These are phyloP conservation scores for Chlamydotis undulata DNA, from an alignment of 2,113 vertebrate genomes.

Conservation along the genomic window DNA sequence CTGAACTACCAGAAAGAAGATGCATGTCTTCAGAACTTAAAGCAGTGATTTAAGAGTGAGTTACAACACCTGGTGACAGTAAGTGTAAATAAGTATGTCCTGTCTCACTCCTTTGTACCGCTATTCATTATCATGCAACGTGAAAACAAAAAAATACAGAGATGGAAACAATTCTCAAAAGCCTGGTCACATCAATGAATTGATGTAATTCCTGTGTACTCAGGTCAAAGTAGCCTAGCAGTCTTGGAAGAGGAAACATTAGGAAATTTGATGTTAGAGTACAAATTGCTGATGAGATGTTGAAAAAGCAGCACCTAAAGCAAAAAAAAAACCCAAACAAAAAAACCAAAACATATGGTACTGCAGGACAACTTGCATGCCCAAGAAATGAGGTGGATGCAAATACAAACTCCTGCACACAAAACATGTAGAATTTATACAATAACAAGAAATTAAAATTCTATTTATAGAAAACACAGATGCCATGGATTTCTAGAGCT, in stretches of 20 bases:
- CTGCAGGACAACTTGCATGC: not conserved
- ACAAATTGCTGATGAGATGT: not conserved
- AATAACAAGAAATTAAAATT: not conserved
- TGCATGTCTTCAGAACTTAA: not conserved
- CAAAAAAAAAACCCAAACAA: not conserved
- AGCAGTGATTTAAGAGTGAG: not conserved
- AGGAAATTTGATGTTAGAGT: not conserved
- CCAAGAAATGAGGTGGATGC: not conserved
- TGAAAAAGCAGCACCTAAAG: not conserved
- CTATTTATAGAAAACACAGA: not conserved
- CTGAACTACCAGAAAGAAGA: not conserved
- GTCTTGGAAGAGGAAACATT: not conserved
- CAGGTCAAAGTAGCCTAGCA: not conserved
- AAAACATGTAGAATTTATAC: not conserved
- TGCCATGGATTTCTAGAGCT: not conserved
- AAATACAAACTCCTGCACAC: not conserved
- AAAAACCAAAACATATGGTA: not conserved
- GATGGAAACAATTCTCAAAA: not conserved
- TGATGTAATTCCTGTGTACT: not conserved
- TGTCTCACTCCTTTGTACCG: not conserved
- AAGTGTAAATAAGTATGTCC: not conserved
- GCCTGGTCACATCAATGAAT: not conserved
- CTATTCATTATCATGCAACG: not conserved
- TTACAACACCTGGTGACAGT: not conserved
- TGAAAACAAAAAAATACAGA: not conserved